Evolutionary conservation across 2,113 vertebrate species (phyloP), one percentile per base, ranked within the genome.

Genomic region (Ciconia stormi): DNA sequence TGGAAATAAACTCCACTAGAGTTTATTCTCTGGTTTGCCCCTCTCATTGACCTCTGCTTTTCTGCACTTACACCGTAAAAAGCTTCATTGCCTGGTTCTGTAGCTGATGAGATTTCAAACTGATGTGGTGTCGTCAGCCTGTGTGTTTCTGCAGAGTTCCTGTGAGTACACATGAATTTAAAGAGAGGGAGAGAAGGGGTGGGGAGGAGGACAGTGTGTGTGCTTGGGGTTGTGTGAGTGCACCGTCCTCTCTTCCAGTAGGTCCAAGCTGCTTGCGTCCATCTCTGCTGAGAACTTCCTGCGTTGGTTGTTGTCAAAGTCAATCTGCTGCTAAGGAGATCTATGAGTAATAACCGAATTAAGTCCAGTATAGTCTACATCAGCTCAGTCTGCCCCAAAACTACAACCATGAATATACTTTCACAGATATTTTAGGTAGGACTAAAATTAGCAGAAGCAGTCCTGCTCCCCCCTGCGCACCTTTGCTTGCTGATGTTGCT

Each of bases 381-480:
- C 22, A n/a, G 44, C 76, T 58, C 63, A n/a, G 46, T 20, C 21
- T 66, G 62, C 29, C 63, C 58, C 50, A 25, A 25, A 87, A 77
- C 38, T 9, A 29, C 13, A 30, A 34, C 50, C 1, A 0, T 21
- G 20, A 62, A 44, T 22, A 7, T 4, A 13, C 34, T 21, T 58
- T 10, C 15, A 20, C 30, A 42, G 65, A 25, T 36, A 8, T n/a
- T 83, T 83, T n/a, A 55, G 49, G 74, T 42, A 79, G 56, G 38
- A 32, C 44, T 70, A 27, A 27, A n/a, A 6, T 18, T 7, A 34
- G 50, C 30, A 79, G 65, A n/a, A 73, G 84, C n/a, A 50, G n/a
- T 36, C 40, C 40, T 72, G 63, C 47, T 76, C n/a, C 22, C 23
- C 30, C 6, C 30, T 26, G 22, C 14, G 38, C 50, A 18, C 29